These are phyloP conservation scores for Echiichthys vipera DNA, from an alignment of 2,797 vertebrate species.

Conservation along the genomic window DNA sequence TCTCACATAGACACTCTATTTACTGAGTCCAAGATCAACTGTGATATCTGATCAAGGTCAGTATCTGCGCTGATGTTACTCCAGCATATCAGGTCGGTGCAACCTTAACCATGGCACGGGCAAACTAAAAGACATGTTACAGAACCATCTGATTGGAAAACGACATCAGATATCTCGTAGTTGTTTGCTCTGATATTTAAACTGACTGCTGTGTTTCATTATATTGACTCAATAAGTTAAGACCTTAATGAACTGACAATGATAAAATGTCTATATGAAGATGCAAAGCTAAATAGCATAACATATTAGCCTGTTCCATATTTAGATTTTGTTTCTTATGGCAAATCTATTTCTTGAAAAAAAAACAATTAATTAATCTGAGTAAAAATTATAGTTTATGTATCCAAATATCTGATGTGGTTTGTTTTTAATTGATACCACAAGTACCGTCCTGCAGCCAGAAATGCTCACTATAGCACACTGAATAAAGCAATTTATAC, in stretches of 20 bases:
- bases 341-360: neutral
- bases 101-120: neutral
- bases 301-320: neutral
- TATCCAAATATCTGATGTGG: too few relatives aligned
- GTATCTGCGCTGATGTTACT: neutral
- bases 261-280: too few relatives aligned
- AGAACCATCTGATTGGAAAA: neutral
- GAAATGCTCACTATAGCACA: slow-evolving; percentile 7
- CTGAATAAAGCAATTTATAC: too few relatives aligned
- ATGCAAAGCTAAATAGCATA: neutral
- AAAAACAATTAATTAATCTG: neutral
- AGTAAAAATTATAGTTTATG: neutral
- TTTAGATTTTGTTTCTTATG: neutral
- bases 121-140: neutral
- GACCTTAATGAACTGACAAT: too few relatives aligned
- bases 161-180: neutral
- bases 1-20: neutral
- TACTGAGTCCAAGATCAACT: neutral
- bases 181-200: slow-evolving; percentile 10
- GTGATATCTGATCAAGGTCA: neutral
- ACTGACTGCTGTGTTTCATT: neutral
- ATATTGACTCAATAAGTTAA: neutral
- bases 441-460: neutral
- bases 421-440: neutral
- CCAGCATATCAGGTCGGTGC: neutral